Conservation (phyloP, 2,113 vertebrate species). For the Cryptotis parvus region DNA sequence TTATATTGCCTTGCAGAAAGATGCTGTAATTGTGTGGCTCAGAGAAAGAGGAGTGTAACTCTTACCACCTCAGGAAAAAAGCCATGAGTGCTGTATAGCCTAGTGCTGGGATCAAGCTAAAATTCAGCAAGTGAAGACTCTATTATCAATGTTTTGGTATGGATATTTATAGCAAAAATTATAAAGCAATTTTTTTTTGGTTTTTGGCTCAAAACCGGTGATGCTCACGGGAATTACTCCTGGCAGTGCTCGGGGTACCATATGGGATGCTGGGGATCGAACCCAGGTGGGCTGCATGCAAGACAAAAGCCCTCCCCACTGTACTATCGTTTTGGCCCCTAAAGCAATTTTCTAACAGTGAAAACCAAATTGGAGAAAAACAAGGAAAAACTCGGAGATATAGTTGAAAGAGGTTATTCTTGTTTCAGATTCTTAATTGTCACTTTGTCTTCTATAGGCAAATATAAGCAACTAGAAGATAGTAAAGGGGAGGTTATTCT, state of each 20-base stretch:
- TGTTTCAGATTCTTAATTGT: background rate
- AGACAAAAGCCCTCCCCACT: too few relatives aligned
- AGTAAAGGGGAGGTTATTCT: background rate
- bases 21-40: background rate
- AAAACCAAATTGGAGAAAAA: background rate
- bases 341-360: background rate
- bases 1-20: background rate
- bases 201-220: too few relatives aligned
- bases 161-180: background rate
- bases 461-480: conserved; percentile 11
- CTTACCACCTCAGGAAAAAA: background rate
- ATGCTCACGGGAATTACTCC: too few relatives aligned
- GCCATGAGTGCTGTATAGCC: background rate
- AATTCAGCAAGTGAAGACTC: background rate
- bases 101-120: background rate
- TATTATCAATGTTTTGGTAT: conserved; percentile 10
- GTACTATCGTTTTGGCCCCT: too few relatives aligned
- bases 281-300: too few relatives aligned
- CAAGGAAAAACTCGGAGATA: background rate
- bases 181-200: background rate
- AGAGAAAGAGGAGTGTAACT: background rate
- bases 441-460: background rate
- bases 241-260: too few relatives aligned
- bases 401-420: conserved; percentile 30
- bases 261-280: too few relatives aligned